A percentile compares a stretch with the other conserved stretches of the same genome.
These are phyloP conservation scores for Pediacus dermestoides DNA, from an alignment of 2,888 invertebrate genomes.

Conservation along the genomic window DNA sequence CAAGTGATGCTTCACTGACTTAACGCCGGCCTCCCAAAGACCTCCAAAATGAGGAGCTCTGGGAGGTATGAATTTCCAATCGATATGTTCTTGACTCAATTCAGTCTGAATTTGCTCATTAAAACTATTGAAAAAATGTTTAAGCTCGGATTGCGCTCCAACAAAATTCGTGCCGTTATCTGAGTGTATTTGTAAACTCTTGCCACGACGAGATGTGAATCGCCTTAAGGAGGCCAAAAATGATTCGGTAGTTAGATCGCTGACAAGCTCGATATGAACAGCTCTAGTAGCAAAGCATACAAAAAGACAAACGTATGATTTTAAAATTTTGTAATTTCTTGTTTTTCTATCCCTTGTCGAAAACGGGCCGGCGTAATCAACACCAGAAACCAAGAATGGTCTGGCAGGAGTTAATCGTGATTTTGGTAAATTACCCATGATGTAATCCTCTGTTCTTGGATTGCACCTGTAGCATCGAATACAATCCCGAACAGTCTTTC, in stretches of 20 bases:
- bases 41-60: slow-evolving; percentile 30
- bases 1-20: slow-evolving; percentile 30
- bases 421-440: slow-evolving; percentile 18
- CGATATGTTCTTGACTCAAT: slow-evolving; percentile 10
- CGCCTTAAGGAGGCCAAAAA: slow-evolving; percentile 26
- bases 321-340: too few species aligned
- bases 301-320: too few species aligned
- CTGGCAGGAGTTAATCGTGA: slow-evolving; percentile 11
- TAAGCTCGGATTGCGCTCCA: slow-evolving; percentile 12
- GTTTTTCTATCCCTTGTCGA: slow-evolving; percentile 10
- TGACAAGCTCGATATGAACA: slow-evolving; percentile 32
- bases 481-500: slow-evolving; percentile 12
- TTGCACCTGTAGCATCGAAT: slow-evolving; percentile 15
- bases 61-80: slow-evolving; percentile 27
- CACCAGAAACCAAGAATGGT: slow-evolving; percentile 16
- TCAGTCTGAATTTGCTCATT: too few species aligned
- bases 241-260: slow-evolving; percentile 22
- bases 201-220: slow-evolving; percentile 29
- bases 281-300: too few species aligned
- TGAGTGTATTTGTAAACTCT: slow-evolving; percentile 18
- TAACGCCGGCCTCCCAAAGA: slow-evolving; percentile 16
- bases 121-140: too few species aligned
- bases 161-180: slow-evolving; percentile 30
- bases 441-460: slow-evolving; percentile 7
- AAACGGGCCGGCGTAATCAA: slow-evolving; percentile 22